These are phyloP conservation scores for Pipistrellus pipistrellus DNA, from an alignment of 2,797 vertebrate species.

Conservation along the genomic window DNA sequence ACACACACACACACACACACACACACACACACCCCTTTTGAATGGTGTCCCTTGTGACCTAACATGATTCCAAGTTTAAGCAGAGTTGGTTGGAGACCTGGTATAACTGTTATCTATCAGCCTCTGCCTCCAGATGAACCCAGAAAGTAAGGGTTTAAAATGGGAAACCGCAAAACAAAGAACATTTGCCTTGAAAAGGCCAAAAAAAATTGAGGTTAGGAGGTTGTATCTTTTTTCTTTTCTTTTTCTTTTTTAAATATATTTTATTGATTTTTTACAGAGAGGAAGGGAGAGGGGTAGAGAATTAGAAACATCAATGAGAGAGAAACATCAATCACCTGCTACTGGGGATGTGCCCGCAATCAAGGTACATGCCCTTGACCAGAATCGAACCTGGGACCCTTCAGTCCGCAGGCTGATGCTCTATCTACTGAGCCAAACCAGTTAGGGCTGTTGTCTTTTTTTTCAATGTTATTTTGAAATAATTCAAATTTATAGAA, in stretches of 20 bases:
- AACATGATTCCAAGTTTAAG: not conserved
- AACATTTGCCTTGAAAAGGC: not conserved
- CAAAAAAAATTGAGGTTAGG: not conserved
- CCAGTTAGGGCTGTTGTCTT: not conserved
- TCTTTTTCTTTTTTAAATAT: not conserved
- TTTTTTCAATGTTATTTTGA: not conserved
- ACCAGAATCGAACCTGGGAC: too few species aligned
- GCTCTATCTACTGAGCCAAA: too few species aligned
- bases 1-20: not conserved
- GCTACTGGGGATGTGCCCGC: too few species aligned
- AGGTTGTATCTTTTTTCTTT: not conserved
- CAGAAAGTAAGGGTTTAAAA: not conserved
- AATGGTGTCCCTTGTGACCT: not conserved
- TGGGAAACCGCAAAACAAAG: not conserved
- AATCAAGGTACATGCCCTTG: too few species aligned
- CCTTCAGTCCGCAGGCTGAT: too few species aligned
- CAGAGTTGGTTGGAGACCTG: not conserved
- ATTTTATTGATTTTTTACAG: too few species aligned
- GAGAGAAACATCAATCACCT: too few species aligned
- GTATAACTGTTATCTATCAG: too few species aligned
- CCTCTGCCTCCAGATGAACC: not conserved
- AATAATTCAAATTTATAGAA: not conserved
- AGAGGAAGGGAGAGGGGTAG: too few species aligned
- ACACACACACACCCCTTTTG: too few species aligned
- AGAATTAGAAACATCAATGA: too few species aligned